These are phyloP conservation scores for Linurgus olivaceus DNA, from an alignment of 2,797 vertebrate genomes.

Conservation along the genomic window DNA sequence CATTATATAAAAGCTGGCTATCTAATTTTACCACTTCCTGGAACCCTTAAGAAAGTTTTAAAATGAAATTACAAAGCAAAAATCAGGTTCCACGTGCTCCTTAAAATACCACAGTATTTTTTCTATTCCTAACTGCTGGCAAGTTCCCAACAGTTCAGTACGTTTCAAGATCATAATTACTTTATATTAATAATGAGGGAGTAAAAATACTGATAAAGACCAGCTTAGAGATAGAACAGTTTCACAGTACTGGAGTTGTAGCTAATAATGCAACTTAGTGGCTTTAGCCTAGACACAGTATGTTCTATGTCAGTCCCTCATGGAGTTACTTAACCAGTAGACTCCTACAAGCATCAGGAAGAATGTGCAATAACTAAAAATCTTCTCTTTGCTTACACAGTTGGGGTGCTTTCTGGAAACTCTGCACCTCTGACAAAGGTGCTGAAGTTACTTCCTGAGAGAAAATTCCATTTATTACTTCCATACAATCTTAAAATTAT, in stretches of 20 bases:
- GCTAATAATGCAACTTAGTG: background rate
- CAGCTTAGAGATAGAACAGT: background rate
- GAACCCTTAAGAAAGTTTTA: background rate
- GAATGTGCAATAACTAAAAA: background rate
- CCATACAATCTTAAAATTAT: background rate
- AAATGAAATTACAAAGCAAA: background rate
- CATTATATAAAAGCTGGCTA: background rate
- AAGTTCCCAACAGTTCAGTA: background rate
- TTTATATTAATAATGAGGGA: background rate
- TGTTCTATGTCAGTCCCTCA: background rate
- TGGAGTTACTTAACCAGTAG: background rate
- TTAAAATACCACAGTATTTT: background rate
- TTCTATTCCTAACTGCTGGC: background rate
- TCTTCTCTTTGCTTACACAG: background rate
- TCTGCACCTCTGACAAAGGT: background rate
- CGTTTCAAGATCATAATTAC: background rate
- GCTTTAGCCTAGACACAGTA: background rate
- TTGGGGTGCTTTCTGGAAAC: background rate
- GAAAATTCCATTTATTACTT: background rate
- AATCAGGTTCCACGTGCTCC: background rate
- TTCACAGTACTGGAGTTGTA: background rate
- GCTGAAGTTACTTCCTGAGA: background rate
- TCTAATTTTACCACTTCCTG: background rate
- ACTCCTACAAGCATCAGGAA: background rate
- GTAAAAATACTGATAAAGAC: background rate